Base-by-base conservation (phyloP, 2,888 invertebrate genomes). In the Coelopa pilipes region DNA sequence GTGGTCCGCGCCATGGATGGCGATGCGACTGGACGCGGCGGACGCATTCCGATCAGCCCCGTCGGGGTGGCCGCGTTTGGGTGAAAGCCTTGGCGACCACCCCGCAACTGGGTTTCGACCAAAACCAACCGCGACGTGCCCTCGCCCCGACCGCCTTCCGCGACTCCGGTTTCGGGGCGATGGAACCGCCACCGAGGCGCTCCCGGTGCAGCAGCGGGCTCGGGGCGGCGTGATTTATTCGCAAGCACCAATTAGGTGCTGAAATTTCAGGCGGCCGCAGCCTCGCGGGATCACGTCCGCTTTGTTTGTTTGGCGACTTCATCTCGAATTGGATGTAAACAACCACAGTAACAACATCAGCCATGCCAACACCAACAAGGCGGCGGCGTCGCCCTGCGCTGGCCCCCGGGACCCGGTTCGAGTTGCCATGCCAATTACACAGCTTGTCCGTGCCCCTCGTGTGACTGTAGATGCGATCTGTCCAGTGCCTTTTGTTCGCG, bases 191-290 rank as follows among this genome's bases (percentile, higher is more conserved):
- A n/a, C n/a, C n/a, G n/a, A n/a, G n/a, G n/a, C n/a, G n/a, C n/a
- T n/a, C n/a, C n/a, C n/a, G n/a, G n/a, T n/a, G n/a, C n/a, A n/a
- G n/a, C n/a, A n/a, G n/a, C n/a, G n/a, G n/a, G n/a, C n/a, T n/a
- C n/a, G n/a, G n/a, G n/a, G n/a, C n/a, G n/a, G 34, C 60, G 24
- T 21, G 60, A 62, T 62, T 62, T 62, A 62, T 62, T 62, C 12
- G 24, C 60, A 62, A 62, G 24, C 19, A 62, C 60, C 21, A 62
- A 19, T 62, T 19, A 62, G 24, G 34, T 10, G 4, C 60, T 62
- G 60, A 10, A 24, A 62, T 62, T 62, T 62, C 60, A 62, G 15
- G 10, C n/a, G n/a, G n/a, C n/a, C n/a, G n/a, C n/a, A n/a, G n/a
- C n/a, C 60, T 19, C 34, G 15, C 24, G 34, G 24, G 21, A 62